phyloP scores from a whole-genome alignment of 2,888 invertebrate species.

The Trachelus troglodyta region DNA sequence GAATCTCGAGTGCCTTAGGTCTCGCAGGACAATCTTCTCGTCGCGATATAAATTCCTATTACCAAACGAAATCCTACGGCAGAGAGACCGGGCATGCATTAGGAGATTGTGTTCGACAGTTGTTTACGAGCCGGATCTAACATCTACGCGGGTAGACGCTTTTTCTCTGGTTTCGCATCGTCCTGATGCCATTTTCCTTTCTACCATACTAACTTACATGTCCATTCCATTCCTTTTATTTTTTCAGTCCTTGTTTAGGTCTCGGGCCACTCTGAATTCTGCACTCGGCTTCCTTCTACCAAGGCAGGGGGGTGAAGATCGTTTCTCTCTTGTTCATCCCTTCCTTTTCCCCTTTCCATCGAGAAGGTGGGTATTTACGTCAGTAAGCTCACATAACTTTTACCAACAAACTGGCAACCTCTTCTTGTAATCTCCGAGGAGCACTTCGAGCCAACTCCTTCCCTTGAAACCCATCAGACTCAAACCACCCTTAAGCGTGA shows the following conservation, averaged over 20 bases:
- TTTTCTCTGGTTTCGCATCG: constrained; percentile 20
- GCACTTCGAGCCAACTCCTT: constrained; percentile 39
- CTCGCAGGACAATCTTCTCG: neutral
- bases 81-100: constrained; percentile 59
- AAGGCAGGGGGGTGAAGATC: too few species aligned
- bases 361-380: constrained; percentile 52
- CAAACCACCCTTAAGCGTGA: neutral
- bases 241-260: constrained; percentile 14
- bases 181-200: constrained; percentile 36
- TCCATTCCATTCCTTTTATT: constrained; percentile 30
- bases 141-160: constrained; percentile 25
- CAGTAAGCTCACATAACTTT: constrained; percentile 54
- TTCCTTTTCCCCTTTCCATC: neutral
- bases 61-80: constrained; percentile 40
- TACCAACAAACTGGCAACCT: constrained; percentile 53
- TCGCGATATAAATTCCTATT: constrained; percentile 54
- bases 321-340: constrained; percentile 7
- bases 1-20: neutral
- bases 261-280: constrained; percentile 22
- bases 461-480: constrained; percentile 15
- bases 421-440: constrained; percentile 44
- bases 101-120: constrained; percentile 65
- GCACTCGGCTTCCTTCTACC: constrained; percentile 22
- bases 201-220: constrained; percentile 29
- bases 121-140: constrained; percentile 60